Conservation (phyloP, 2,797 vertebrate genomes). For the Micrastur ruficollis region DNA sequence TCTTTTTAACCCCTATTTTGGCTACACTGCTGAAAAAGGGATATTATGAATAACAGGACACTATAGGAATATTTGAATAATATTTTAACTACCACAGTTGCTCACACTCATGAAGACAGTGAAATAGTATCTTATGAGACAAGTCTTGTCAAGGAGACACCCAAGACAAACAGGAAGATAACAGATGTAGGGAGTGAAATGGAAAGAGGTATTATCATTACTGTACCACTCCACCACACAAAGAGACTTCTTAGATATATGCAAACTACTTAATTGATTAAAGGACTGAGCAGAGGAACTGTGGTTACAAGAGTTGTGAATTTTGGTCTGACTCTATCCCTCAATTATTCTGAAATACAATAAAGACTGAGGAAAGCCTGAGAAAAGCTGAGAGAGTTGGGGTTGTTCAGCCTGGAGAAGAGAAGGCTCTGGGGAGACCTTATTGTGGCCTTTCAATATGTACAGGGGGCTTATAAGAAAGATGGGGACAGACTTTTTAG, state of each 20-base stretch:
- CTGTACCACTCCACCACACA: neutral
- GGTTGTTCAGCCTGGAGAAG: neutral
- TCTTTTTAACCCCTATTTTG: neutral
- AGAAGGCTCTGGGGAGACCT: neutral
- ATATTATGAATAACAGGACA: neutral
- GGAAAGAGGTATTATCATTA: neutral
- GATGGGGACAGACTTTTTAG: neutral
- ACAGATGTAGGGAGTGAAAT: neutral
- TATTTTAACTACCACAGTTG: neutral
- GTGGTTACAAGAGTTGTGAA: neutral
- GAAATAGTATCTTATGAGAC: neutral
- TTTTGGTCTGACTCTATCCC: neutral
- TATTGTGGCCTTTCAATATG: neutral
- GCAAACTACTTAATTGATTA: neutral
- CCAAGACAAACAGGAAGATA: neutral
- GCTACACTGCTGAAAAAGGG: neutral
- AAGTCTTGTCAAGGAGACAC: neutral
- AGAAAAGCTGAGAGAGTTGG: neutral
- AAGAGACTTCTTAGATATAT: neutral
- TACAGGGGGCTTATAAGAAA: neutral
- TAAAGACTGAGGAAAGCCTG: neutral
- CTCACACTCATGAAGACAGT: neutral
- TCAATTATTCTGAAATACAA: neutral
- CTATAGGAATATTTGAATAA: neutral
- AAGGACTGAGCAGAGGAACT: neutral